These are phyloP conservation scores for Pandemis heparana DNA, from an alignment of 2,888 invertebrate species.

Conservation along the genomic window DNA sequence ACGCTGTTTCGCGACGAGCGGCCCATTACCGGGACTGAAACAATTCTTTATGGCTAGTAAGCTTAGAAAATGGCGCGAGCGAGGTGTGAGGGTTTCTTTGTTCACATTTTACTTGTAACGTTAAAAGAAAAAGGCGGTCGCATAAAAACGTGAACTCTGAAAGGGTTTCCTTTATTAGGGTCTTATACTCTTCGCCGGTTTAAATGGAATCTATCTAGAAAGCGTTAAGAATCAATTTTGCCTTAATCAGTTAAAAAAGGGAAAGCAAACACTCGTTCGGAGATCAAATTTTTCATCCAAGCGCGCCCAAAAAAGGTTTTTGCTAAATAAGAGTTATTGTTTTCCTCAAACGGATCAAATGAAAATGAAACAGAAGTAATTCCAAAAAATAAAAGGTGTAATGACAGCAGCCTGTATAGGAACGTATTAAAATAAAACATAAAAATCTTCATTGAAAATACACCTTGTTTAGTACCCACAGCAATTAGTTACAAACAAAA, in stretches of 20 bases:
- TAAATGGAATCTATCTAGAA: constrained; percentile 44
- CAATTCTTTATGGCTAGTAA: constrained; percentile 16
- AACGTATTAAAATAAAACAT: background rate
- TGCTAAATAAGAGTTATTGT: constrained; percentile 23
- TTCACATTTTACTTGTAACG: constrained; percentile 50
- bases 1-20: constrained; percentile 18
- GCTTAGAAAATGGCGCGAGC: constrained; percentile 19
- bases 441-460: background rate
- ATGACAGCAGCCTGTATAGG: background rate
- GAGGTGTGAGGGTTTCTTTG: constrained; percentile 21
- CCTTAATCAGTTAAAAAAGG: constrained; percentile 34
- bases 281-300: constrained; percentile 26
- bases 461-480: background rate
- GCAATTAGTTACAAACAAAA: too few relatives aligned
- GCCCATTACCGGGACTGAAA: constrained; percentile 16
- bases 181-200: constrained; percentile 45
- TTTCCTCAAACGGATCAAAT: constrained; percentile 29
- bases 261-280: constrained; percentile 21
- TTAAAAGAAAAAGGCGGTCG: constrained; percentile 49
- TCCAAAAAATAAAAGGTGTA: background rate
- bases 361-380: constrained; percentile 11
- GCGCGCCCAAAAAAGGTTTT: constrained; percentile 28
- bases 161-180: constrained; percentile 53
- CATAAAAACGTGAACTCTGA: constrained; percentile 51
- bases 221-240: constrained; percentile 43